Evolutionary conservation across 2,113 vertebrate genomes (phyloP).

Genomic region (Litocranius walleri): DNA sequence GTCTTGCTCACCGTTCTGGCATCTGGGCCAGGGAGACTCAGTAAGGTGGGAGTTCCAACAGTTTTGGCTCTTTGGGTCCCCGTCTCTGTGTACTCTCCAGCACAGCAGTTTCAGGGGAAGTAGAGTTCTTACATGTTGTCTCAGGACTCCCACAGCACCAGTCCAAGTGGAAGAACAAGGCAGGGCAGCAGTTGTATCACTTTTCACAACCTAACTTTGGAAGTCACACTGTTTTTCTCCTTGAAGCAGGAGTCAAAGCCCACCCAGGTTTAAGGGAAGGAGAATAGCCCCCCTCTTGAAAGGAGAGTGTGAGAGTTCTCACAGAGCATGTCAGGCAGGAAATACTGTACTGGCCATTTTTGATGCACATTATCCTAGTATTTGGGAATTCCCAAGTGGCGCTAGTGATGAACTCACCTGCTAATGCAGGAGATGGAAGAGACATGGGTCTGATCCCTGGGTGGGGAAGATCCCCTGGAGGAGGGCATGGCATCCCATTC

Average conservation of each 20-base stretch:
- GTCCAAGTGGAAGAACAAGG: neutral
- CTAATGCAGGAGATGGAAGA: neutral
- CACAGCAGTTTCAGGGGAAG: neutral
- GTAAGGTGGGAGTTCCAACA: neutral
- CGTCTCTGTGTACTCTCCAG: neutral
- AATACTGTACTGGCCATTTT: neutral
- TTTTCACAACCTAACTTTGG: neutral
- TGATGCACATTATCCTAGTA: neutral
- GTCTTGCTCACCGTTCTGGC: neutral
- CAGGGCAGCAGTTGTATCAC: neutral
- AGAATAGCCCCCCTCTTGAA: neutral
- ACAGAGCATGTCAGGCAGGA: neutral
- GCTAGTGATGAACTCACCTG: neutral
- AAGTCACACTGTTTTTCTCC: neutral
- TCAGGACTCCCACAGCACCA: neutral
- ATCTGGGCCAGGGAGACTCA: neutral
- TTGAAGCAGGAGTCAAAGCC: neutral
- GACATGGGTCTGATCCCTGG: rapidly evolving
- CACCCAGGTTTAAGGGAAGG: neutral
- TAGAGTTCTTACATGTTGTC: neutral
- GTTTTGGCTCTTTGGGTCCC: no score
- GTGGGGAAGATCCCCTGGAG: neutral
- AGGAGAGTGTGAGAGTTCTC: neutral
- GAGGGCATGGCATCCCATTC: neutral
- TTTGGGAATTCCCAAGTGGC: neutral